These are phyloP conservation scores for Chelonus insularis DNA, from an alignment of 1,140 invertebrate species.

Conservation along the genomic window DNA sequence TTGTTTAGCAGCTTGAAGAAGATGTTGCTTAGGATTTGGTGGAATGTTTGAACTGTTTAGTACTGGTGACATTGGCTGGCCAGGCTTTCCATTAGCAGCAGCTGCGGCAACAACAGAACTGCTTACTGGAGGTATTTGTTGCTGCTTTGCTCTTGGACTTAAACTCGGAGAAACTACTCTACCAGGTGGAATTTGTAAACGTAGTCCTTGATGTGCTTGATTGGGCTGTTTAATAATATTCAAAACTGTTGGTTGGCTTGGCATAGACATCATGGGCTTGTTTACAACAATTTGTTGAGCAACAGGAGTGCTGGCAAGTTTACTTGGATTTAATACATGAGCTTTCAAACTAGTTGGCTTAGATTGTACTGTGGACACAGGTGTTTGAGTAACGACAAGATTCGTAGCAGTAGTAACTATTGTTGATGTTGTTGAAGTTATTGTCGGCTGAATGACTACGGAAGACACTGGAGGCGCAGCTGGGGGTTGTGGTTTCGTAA, in stretches of 20 bases:
- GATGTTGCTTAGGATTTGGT: constrained; percentile 54
- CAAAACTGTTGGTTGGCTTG: constrained; percentile 44
- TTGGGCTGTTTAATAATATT: constrained; percentile 49
- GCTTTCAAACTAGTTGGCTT: constrained; percentile 63
- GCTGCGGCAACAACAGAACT: constrained; percentile 18
- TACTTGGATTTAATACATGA: constrained; percentile 60
- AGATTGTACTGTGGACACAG: constrained; percentile 25
- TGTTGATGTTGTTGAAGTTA: constrained; percentile 13
- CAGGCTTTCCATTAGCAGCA: constrained; percentile 37
- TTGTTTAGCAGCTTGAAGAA: constrained; percentile 50
- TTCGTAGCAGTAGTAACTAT: constrained; percentile 15
- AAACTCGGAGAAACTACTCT: constrained; percentile 49
- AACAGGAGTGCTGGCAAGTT: constrained; percentile 34
- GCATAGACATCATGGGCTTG: constrained; percentile 38
- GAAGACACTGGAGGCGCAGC: not conserved
- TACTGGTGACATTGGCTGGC: constrained; percentile 54
- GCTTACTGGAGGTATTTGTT: constrained; percentile 25
- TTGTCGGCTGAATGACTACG: constrained; percentile 31
- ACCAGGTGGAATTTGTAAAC: constrained; percentile 46
- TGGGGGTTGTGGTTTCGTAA: constrained; percentile 43
- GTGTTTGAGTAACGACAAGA: constrained; percentile 3
- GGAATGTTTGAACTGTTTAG: constrained; percentile 46
- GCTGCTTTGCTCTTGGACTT: constrained; percentile 45
- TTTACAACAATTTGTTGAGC: constrained; percentile 39
- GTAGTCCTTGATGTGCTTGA: constrained; percentile 46